A percentile compares a stretch with the other conserved stretches of the same genome.
Evolutionary conservation across 2,113 vertebrate species (phyloP).

Genomic region (Hystrix brachyura): DNA sequence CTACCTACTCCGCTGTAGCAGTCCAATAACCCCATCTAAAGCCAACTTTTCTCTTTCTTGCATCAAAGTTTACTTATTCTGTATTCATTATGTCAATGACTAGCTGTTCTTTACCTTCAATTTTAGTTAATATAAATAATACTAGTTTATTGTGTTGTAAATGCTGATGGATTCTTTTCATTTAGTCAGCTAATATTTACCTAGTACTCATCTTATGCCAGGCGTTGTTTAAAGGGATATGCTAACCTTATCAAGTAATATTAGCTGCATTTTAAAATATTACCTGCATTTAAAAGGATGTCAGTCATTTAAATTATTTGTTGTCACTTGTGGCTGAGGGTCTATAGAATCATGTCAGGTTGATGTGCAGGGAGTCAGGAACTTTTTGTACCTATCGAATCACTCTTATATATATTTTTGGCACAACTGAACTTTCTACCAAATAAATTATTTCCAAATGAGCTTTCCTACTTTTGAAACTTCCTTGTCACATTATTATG

Average conservation of each 20-base stretch:
- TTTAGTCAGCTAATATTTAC: not conserved
- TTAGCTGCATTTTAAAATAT: not conserved
- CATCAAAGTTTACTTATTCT: not conserved
- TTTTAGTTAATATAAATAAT: slow-evolving; percentile 26
- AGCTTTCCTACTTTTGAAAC: not conserved
- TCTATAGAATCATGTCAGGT: not conserved
- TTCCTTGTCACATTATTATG: not conserved
- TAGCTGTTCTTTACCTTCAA: not conserved
- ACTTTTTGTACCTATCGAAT: not conserved
- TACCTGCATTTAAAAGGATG: not conserved
- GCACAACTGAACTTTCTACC: not conserved
- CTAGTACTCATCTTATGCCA: not conserved
- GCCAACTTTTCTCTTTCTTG: not conserved
- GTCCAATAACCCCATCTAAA: not conserved
- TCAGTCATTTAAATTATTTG: slow-evolving; percentile 11
- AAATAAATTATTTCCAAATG: not conserved
- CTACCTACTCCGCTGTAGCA: too few relatives aligned
- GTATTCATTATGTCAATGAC: not conserved
- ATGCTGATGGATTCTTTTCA: not conserved
- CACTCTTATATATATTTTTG: not conserved
- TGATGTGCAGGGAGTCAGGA: not conserved
- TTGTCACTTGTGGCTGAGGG: not conserved
- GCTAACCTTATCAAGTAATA: slow-evolving; percentile 11
- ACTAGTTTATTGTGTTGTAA: slow-evolving; percentile 17
- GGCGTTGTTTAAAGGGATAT: not conserved